Conservation (phyloP, 2,888 invertebrate species). For the Lithophane socia region DNA sequence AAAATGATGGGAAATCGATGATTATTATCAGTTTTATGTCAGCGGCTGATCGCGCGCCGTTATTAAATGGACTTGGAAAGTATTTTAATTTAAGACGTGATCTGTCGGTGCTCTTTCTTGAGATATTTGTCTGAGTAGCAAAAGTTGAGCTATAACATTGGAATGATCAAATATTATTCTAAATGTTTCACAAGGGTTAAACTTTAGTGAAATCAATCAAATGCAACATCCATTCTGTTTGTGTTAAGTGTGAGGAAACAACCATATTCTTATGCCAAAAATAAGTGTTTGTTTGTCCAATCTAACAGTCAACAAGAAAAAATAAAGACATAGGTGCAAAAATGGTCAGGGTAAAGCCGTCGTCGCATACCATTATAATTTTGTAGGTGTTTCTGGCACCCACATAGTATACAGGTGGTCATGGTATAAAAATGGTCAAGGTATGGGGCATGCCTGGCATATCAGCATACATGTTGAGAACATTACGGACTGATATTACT, state of each 20-base stretch:
- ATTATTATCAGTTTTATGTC: slow-evolving; percentile 73
- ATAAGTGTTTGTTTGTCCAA: background rate
- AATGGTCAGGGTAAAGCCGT: no score
- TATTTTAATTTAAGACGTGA: slow-evolving; percentile 62
- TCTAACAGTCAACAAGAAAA: background rate
- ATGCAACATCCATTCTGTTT: background rate
- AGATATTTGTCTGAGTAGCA: slow-evolving; percentile 36
- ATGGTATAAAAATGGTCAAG: no score
- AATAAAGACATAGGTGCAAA: no score
- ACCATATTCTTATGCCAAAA: background rate
- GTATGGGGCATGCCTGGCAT: background rate
- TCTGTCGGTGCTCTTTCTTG: slow-evolving; percentile 39
- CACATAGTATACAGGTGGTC: no score
- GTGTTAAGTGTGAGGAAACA: background rate
- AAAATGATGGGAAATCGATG: slow-evolving; percentile 78
- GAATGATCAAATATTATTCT: background rate
- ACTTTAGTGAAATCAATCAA: background rate
- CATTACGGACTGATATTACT: no score
- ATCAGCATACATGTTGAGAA: background rate
- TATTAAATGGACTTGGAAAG: slow-evolving; percentile 66
- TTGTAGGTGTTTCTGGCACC: no score
- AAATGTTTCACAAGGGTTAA: background rate
- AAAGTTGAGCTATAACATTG: slow-evolving; percentile 13
- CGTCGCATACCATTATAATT: no score
- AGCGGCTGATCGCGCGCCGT: slow-evolving; percentile 62